Evolutionary conservation across 2,797 vertebrate genomes (phyloP).

Genomic region (Nothura maculosa): DNA sequence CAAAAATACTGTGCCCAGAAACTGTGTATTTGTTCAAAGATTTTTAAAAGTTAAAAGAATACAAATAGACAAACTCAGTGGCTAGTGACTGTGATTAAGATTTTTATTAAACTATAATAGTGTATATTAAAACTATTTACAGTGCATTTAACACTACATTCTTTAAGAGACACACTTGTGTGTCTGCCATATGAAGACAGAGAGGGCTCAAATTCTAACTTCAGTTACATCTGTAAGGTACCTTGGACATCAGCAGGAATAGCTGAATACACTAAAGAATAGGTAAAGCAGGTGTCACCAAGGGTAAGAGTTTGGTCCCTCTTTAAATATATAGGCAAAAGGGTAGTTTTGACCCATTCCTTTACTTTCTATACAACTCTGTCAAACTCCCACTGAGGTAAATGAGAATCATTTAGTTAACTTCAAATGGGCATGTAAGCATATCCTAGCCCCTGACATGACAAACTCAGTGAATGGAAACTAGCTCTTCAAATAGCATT

Average conservation of each 20-base stretch:
- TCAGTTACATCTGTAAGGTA: constrained; percentile 31
- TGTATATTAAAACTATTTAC: constrained; percentile 79
- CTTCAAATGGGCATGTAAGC: background rate
- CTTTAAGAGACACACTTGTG: constrained; percentile 35
- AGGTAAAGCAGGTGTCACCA: constrained; percentile 8
- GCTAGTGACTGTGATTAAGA: constrained; percentile 59
- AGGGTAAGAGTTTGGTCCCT: constrained; percentile 25
- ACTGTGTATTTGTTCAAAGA: constrained; percentile 86
- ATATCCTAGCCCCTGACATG: background rate
- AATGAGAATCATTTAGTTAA: background rate
- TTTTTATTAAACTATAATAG: constrained; percentile 73
- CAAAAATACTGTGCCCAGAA: constrained; percentile 88
- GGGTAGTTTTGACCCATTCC: background rate
- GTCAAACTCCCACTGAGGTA: background rate
- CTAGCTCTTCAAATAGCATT: background rate
- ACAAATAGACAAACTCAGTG: constrained; percentile 76
- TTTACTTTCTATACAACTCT: background rate
- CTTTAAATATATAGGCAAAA: background rate
- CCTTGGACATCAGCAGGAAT: constrained; percentile 6
- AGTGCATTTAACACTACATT: constrained; percentile 73
- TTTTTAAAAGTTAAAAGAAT: constrained; percentile 80
- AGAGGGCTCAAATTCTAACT: constrained; percentile 47
- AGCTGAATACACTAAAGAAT: constrained; percentile 14
- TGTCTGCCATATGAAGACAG: background rate
- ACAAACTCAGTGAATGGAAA: background rate